Conservation (phyloP, 2,797 vertebrate species). For the Cryptoblepharus egeriae region DNA sequence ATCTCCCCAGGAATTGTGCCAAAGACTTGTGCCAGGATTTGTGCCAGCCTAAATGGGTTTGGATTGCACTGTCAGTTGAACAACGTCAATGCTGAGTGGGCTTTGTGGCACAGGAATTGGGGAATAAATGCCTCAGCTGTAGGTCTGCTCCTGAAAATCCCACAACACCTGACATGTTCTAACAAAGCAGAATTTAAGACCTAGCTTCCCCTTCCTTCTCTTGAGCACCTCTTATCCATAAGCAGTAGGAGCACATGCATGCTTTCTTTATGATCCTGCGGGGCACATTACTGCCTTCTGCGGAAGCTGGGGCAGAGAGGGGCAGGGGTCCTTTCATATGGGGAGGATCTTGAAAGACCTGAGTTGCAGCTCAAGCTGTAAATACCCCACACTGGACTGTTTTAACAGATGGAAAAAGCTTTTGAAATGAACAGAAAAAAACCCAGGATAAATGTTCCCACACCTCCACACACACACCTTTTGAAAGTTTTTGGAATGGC, state of each 20-base stretch:
- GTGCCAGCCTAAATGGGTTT: no score
- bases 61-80: no score
- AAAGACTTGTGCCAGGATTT: no score
- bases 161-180: not conserved
- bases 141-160: not conserved
- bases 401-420: conserved; percentile 75
- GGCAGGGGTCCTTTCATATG: conserved; percentile 10
- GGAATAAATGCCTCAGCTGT: fast-evolving
- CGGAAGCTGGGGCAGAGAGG: conserved; percentile 59
- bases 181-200: not conserved
- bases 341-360: conserved; percentile 64
- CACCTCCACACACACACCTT: conserved; percentile 20
- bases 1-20: no score
- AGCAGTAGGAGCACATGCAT: not conserved
- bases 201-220: not conserved
- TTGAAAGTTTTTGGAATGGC: conserved; percentile 70
- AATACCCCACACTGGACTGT: conserved; percentile 68
- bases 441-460: conserved; percentile 63
- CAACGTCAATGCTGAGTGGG: no score
- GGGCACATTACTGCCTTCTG: not conserved
- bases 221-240: not conserved
- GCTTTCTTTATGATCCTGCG: conserved; percentile 31
- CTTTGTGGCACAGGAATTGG: not conserved
- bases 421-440: conserved; percentile 73
- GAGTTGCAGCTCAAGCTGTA: conserved; percentile 59